These are phyloP conservation scores for Nerophis lumbriciformis DNA, from an alignment of 2,113 vertebrate species.

Conservation along the genomic window DNA sequence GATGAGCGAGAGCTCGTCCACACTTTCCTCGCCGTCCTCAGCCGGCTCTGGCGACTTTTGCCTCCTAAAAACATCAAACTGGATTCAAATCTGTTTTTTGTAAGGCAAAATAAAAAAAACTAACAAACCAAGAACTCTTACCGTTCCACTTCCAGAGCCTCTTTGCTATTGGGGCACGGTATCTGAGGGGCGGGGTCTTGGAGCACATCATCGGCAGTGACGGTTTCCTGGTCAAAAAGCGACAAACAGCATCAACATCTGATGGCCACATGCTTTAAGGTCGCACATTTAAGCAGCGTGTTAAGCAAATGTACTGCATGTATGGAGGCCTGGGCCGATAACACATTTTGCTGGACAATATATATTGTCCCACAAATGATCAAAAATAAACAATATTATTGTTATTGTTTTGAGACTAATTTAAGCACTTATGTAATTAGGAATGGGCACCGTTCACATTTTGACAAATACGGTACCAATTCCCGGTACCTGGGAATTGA, in stretches of 20 bases:
- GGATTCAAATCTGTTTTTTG: neutral
- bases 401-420: too few relatives aligned
- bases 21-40: constrained; percentile 79
- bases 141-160: constrained; percentile 67
- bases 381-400: too few relatives aligned
- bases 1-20: constrained; percentile 91
- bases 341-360: too few relatives aligned
- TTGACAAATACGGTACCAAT: too few relatives aligned
- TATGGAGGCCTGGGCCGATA: too few relatives aligned
- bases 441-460: too few relatives aligned
- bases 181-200: constrained; percentile 63
- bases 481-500: too few relatives aligned
- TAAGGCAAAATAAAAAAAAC: too few relatives aligned
- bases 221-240: constrained; percentile 52
- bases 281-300: neutral
- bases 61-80: constrained; percentile 58
- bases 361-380: too few relatives aligned
- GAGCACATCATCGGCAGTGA: constrained; percentile 58
- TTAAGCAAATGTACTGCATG: neutral
- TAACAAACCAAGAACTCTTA: constrained; percentile 27
- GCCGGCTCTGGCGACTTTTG: constrained; percentile 76
- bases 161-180: constrained; percentile 68
- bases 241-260: constrained; percentile 14
- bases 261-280: constrained; percentile 8
- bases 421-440: too few relatives aligned